Evolutionary conservation across 2,797 vertebrate species (phyloP), one percentile per base, ranked within the genome.

Genomic region (Coccyzus lansbergi): DNA sequence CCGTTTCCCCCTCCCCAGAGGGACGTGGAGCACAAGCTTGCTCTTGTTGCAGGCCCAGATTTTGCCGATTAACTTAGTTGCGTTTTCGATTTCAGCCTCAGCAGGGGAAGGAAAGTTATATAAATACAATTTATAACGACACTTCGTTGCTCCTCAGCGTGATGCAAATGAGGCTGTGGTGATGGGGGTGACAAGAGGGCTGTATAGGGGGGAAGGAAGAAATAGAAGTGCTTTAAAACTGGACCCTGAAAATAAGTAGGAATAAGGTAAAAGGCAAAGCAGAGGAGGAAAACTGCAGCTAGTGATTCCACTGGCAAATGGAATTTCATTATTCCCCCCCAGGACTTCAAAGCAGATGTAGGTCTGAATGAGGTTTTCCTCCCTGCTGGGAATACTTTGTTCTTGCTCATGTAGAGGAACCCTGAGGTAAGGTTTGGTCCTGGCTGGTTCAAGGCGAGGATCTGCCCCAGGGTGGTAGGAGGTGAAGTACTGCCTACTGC

Each of bases 61-160:
- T n/a, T 67, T 11, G 1, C 51, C 5, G 55, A 72, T 58, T 51
- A 49, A 46, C 38, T 82, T 33, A 11, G 81, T 44, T 71, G 68
- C 48, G 4, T 82, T 93, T 95, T 90, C 4, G 18, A 76, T 94
- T 79, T 88, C 59, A 60, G 83, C 46, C 83, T 80, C 67, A 44
- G 83, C 2, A 0, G 42, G 44, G 70, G 53, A 83, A 86, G 74
- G 63, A 82, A 78, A 74, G 22, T 69, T 16, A 86, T 31, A 86
- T 56, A 86, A 88, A 93, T 60, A 25, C 0, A 0, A 53, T 84
- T 86, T 76, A 28, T n/a, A 49, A 36, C 0, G 3, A 67, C 0
- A 7, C 28, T 31, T 58, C 1, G 3, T 2, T 25, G 67, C 55
- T 95, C 38, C 56, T 58, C 56, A 6, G 44, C 4, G 4, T 31